Percentiles rank a stretch among this genome's conserved stretches.
phyloP scores from a whole-genome alignment of 2,888 invertebrate species.

The Panorpa germanica region DNA sequence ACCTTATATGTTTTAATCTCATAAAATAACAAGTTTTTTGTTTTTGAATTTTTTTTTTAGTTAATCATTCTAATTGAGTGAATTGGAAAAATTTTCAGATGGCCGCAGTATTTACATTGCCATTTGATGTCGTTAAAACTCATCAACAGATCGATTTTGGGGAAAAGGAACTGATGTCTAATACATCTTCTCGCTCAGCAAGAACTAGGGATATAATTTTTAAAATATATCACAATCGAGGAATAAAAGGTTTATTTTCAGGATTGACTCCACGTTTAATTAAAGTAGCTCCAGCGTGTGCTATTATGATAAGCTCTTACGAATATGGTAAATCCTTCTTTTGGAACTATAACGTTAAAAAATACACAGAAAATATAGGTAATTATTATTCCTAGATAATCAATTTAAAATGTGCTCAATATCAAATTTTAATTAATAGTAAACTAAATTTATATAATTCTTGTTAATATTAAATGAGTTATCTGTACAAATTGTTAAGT shows the following conservation, averaged over 20 bases:
- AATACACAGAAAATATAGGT: conserved; percentile 15
- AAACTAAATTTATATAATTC: no score
- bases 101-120: conserved; percentile 79
- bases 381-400: conserved; percentile 25
- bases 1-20: no score
- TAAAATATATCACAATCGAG: conserved; percentile 45
- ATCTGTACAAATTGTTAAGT: no score
- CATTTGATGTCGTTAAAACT: conserved; percentile 98
- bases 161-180: conserved; percentile 42
- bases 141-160: conserved; percentile 88
- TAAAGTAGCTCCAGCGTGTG: conserved; percentile 97
- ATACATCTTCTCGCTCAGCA: not conserved
- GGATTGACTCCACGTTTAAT: conserved; percentile 80
- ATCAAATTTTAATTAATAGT: no score
- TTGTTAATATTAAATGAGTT: no score
- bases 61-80: no score
- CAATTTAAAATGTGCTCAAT: not conserved
- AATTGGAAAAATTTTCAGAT: conserved; percentile 42
- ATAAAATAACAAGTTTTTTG: no score
- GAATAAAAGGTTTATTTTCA: conserved; percentile 55
- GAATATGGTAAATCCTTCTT: conserved; percentile 89
- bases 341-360: conserved; percentile 35
- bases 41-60: no score
- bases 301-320: conserved; percentile 97
- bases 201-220: conserved; percentile 30